Percentiles rank a stretch among this genome's conserved stretches.
phyloP scores from a whole-genome alignment of 2,888 invertebrate species.

The Diaperis boleti region DNA sequence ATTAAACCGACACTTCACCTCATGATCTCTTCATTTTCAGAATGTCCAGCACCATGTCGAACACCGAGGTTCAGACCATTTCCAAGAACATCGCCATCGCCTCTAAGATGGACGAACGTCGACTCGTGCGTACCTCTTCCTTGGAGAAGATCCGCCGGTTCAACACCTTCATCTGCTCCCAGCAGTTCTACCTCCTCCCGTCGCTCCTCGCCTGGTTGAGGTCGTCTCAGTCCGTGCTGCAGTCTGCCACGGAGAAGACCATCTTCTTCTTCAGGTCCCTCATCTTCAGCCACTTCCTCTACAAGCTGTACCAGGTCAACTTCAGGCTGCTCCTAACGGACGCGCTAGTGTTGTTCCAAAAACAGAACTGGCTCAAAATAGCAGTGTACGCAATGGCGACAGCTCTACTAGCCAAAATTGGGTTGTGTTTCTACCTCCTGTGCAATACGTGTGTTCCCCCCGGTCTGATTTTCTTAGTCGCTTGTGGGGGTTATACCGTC shows the following conservation, averaged over 20 bases:
- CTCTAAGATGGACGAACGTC: slow-evolving; percentile 47
- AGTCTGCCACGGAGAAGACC: slow-evolving; percentile 54
- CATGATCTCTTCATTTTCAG: slow-evolving; percentile 31
- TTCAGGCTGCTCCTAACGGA: slow-evolving; percentile 26
- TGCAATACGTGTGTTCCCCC: slow-evolving; percentile 49
- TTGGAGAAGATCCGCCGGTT: slow-evolving; percentile 60
- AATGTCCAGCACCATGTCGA: slow-evolving; percentile 51
- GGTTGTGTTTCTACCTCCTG: slow-evolving; percentile 53
- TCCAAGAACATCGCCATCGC: slow-evolving; percentile 5
- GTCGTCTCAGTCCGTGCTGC: slow-evolving; percentile 57
- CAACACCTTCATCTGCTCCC: slow-evolving; percentile 62
- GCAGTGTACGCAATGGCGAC: slow-evolving; percentile 51
- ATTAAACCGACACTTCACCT: neutral
- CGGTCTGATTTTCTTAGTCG: slow-evolving; percentile 56
- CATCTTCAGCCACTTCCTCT: slow-evolving; percentile 51
- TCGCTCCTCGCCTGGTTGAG: slow-evolving; percentile 58
- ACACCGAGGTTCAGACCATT: slow-evolving; percentile 45
- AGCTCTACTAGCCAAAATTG: slow-evolving; percentile 52
- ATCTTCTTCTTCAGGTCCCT: slow-evolving; percentile 53
- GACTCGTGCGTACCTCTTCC: slow-evolving; percentile 57
- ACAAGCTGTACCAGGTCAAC: slow-evolving; percentile 47
- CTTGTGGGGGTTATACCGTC: slow-evolving; percentile 49
- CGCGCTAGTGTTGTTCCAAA: slow-evolving; percentile 22
- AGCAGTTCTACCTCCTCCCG: slow-evolving; percentile 60
- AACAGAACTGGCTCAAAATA: slow-evolving; percentile 46